Conservation (phyloP, 2,113 vertebrate genomes). For the Indri indri region DNA sequence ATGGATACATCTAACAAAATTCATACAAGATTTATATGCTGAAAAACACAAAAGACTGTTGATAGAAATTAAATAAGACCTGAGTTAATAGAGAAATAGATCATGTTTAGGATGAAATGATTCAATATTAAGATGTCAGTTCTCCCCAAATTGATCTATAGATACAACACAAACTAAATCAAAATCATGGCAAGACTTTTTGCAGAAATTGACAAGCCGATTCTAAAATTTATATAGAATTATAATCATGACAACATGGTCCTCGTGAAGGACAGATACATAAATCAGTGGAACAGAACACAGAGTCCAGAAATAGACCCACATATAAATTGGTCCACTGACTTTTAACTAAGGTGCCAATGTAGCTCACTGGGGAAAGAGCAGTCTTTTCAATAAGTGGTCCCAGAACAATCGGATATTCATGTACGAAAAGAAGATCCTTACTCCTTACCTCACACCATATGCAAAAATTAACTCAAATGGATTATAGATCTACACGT, state of each 20-base stretch:
- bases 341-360: neutral
- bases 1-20: neutral
- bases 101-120: neutral
- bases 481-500: no score
- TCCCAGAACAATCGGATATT: neutral
- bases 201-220: neutral
- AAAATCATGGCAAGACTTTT: neutral
- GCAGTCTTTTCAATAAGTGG: neutral
- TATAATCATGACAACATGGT: accelerated
- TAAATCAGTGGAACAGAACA: accelerated
- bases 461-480: neutral
- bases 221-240: neutral
- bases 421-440: neutral
- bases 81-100: neutral
- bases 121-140: neutral
- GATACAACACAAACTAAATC: neutral
- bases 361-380: accelerated
- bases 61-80: neutral
- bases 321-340: accelerated
- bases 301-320: neutral
- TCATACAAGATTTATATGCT: neutral
- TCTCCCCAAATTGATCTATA: neutral
- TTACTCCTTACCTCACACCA: neutral
- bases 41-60: neutral
- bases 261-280: accelerated